Evolutionary conservation across 2,113 vertebrate genomes (phyloP), one percentile per base, ranked within the genome.

Genomic region (Labrus mixtus): DNA sequence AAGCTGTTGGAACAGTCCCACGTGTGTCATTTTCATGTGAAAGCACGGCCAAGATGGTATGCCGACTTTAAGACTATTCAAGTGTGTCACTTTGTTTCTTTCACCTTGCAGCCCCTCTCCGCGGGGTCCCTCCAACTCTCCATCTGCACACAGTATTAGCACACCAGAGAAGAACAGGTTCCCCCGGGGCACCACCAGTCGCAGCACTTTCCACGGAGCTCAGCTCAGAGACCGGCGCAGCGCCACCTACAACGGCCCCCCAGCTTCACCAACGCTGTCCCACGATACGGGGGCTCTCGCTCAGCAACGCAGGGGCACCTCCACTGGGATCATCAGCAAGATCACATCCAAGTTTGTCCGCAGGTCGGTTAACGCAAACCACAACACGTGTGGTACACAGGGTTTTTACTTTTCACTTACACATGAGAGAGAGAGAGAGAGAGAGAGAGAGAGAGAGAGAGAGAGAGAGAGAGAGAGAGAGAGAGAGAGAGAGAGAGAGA

Each of bases 311-410:
- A 93, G 98, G 71, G 98, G 98, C 11, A 98, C 97, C 0, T 98
- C 98, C 58, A 97, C 97, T 0, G 97, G 97, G 50, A 95, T 99
- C 88, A 98, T 99, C 87, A 94, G 98, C 96, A 99, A 99, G 91
- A 96, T 99, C 91, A 98, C 98, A 56, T 99, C 98, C 89, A 97
- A 97, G 91, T 99, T 99, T 55, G 96, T 95, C 2, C 98, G 97
- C 95, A 99, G 98, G 98, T 99, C 89, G 94, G 96, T 95, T 78
- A 68, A 13, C 15, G 33, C 13, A 51, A 56, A 36, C 1, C 0
- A 9, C 65, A 19, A 22, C 54, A 45, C 29, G 43, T 23, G 50
- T 37, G 10, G 29, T 45, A 12, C 19, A 16, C 19, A 12, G 17
- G 36, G 5, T 3, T 45, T 6, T 17, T 57, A n/a, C 17, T 37